A percentile compares a stretch with the other conserved stretches of the same genome.
Evolutionary conservation across 2,888 invertebrate species (phyloP).

Genomic region (Pristionchus entomophagus): DNA sequence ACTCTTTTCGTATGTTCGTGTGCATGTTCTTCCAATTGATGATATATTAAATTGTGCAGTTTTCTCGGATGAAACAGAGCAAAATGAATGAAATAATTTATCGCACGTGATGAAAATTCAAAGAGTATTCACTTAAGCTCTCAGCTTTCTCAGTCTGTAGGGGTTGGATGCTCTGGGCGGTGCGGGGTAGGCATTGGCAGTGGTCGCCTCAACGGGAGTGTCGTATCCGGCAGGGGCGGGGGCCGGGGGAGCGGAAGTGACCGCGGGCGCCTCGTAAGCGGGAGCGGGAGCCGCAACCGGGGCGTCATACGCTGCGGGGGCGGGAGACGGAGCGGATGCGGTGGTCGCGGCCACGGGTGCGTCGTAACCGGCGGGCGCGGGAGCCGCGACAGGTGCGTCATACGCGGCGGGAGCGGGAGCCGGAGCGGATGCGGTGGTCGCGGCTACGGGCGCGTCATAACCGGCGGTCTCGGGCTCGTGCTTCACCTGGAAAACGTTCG

Average conservation of each 20-base stretch:
- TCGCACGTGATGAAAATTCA: not conserved
- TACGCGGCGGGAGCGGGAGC: not conserved
- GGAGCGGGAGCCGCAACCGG: not conserved
- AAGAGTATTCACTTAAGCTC: not conserved
- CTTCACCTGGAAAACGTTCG: not conserved
- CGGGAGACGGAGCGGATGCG: not conserved
- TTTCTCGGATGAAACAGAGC: no score
- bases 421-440: not conserved
- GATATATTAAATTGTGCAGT: no score
- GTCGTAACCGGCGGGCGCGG: slow-evolving; percentile 19
- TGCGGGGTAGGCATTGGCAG: not conserved
- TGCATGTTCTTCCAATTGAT: no score
- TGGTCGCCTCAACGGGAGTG: not conserved
- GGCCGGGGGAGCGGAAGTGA: not conserved
- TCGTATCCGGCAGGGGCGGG: slow-evolving; percentile 40
- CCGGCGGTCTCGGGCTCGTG: not conserved
- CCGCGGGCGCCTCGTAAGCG: not conserved
- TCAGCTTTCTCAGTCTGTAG: slow-evolving; percentile 10
- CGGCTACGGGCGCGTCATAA: slow-evolving; percentile 6
- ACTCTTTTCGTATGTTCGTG: no score
- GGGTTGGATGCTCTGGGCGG: slow-evolving; percentile 8
- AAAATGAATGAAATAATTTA: not conserved
- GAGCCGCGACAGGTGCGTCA: not conserved
- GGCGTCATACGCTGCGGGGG: not conserved
- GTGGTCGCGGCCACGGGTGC: not conserved